phyloP scores from a whole-genome alignment of 2,888 invertebrate genomes.

The Encarsia formosa region DNA sequence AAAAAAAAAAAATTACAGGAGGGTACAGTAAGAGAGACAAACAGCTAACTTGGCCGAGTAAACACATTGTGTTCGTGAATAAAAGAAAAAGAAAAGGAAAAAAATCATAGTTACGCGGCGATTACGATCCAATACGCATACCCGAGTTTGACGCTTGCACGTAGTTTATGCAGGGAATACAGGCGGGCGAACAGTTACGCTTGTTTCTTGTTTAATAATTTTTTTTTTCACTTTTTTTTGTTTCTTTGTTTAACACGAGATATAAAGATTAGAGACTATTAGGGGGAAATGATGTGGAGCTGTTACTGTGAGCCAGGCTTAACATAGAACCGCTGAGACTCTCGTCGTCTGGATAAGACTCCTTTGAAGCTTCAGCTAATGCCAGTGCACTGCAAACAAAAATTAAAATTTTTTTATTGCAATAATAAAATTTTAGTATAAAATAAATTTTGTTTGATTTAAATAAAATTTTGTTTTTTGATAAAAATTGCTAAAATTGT shows the following conservation, averaged over 20 bases:
- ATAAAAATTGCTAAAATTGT: too few species aligned
- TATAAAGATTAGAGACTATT: slow-evolving; percentile 58
- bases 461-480: slow-evolving; percentile 1
- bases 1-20: slow-evolving; percentile 8
- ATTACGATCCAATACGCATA: slow-evolving; percentile 45
- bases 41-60: slow-evolving; percentile 28
- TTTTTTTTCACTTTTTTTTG: too few species aligned
- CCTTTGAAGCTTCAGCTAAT: slow-evolving; percentile 85
- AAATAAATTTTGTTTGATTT: slow-evolving; percentile 4
- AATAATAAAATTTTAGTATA: neutral
- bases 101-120: slow-evolving; percentile 30
- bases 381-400: slow-evolving; percentile 72
- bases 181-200: too few species aligned
- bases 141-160: too few species aligned
- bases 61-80: slow-evolving; percentile 21
- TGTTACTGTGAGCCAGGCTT: slow-evolving; percentile 92
- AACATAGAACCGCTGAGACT: slow-evolving; percentile 92
- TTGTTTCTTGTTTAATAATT: too few species aligned
- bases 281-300: slow-evolving; percentile 86
- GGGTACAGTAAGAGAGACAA: slow-evolving; percentile 20
- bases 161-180: too few species aligned
- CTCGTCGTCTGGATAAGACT: slow-evolving; percentile 86
- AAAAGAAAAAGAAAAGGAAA: slow-evolving; percentile 16
- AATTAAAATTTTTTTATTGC: neutral
- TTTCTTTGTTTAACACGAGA: slow-evolving; percentile 32